These are phyloP conservation scores for Actinia equina DNA, from an alignment of 64 coral and sea anemone species.

Conservation along the genomic window DNA sequence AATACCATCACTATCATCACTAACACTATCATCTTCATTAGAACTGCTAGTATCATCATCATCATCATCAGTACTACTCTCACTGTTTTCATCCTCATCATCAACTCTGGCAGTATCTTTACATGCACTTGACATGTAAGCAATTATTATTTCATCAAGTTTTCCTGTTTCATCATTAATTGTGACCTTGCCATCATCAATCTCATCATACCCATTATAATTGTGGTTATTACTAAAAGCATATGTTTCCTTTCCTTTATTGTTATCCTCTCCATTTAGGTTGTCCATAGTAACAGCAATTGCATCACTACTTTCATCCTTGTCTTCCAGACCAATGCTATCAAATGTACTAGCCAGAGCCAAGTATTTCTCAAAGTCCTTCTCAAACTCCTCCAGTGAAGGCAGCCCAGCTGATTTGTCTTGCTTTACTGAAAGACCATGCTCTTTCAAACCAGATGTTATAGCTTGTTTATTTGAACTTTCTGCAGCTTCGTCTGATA, in stretches of 20 bases:
- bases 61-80: neutral
- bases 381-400: constrained; percentile 51
- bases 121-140: too few relatives aligned
- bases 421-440: neutral
- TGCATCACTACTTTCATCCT: neutral
- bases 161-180: neutral
- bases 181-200: neutral
- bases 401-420: neutral
- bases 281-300: neutral
- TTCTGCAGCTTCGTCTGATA: neutral
- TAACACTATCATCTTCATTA: neutral
- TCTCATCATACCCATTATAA: neutral
- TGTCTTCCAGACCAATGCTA: neutral
- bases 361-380: constrained; percentile 46
- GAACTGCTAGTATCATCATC: neutral
- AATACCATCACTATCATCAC: neutral
- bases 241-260: neutral
- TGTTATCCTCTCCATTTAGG: neutral
- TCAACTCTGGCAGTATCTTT: neutral
- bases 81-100: neutral
- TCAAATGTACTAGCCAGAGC: constrained; percentile 1
- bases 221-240: neutral
- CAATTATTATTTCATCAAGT: too few relatives aligned
- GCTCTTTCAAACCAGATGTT: neutral
- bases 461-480: neutral